Evolutionary conservation across 2,888 invertebrate genomes (phyloP).

Genomic region (Fragum fragum): DNA sequence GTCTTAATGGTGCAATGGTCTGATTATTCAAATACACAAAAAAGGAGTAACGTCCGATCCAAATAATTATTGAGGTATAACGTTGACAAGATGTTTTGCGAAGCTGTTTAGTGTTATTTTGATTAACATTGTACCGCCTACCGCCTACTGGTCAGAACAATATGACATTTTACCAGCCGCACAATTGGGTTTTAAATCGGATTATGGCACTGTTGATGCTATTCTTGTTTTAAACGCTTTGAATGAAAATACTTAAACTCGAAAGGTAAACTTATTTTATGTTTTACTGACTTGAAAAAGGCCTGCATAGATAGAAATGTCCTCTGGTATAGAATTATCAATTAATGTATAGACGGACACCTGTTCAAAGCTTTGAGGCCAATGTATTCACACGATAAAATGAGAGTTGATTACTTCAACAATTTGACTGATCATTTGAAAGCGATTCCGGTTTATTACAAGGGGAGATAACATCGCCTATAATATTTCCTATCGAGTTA

Average conservation of each 20-base stretch:
- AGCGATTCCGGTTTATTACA: slow-evolving; percentile 9
- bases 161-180: slow-evolving; percentile 11
- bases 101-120: slow-evolving; percentile 21
- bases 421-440: background rate
- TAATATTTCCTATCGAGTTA: slow-evolving; percentile 21
- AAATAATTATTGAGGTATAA: slow-evolving; percentile 12
- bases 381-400: slow-evolving; percentile 8
- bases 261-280: background rate
- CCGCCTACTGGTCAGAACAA: background rate
- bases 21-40: background rate
- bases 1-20: background rate
- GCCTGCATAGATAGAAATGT: slow-evolving; percentile 2
- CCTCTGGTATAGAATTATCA: background rate
- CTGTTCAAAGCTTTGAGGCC: background rate
- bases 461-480: slow-evolving; percentile 32
- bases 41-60: slow-evolving; percentile 7
- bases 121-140: background rate
- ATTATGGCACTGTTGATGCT: background rate
- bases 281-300: slow-evolving; percentile 22
- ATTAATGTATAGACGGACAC: background rate
- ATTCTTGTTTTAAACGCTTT: background rate
- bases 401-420: background rate
- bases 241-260: background rate
- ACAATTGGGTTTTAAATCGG: slow-evolving; percentile 10
- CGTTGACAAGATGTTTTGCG: slow-evolving; percentile 8